Conservation (phyloP, 2,797 vertebrate genomes). For the Oreochromis grahami region DNA sequence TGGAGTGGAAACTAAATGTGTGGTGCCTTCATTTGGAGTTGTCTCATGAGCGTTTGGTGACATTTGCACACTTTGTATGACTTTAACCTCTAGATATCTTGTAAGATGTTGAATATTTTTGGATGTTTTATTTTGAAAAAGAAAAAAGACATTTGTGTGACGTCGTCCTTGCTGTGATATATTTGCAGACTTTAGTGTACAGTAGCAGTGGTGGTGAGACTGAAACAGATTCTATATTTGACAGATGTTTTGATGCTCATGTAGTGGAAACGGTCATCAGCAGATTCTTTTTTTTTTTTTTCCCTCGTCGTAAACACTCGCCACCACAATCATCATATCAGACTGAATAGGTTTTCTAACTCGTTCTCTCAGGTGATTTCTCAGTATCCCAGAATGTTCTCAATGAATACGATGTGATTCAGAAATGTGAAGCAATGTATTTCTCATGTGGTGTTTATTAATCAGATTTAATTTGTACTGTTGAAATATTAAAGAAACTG, state of each 20-base stretch:
- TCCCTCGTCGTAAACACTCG: constrained; percentile 3
- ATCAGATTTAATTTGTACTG: constrained; percentile 73
- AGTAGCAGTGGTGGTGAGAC: constrained; percentile 3
- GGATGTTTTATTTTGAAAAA: constrained; percentile 50
- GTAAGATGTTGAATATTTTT: constrained; percentile 52
- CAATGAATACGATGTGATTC: constrained; percentile 59
- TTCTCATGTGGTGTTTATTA: constrained; percentile 71
- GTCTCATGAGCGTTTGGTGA: constrained; percentile 63
- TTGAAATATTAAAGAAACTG: constrained; percentile 72
- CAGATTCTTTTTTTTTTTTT: neutral
- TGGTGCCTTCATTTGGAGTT: constrained; percentile 67
- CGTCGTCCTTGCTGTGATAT: constrained; percentile 59
- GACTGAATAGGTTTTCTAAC: constrained; percentile 58
- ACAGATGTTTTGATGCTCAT: neutral
- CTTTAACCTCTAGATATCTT: constrained; percentile 39
- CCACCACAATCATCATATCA: constrained; percentile 10
- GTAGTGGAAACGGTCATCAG: neutral
- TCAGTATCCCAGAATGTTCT: constrained; percentile 73
- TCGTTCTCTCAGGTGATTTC: constrained; percentile 78
- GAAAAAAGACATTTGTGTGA: constrained; percentile 41
- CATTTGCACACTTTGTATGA: constrained; percentile 73
- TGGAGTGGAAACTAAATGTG: constrained; percentile 33
- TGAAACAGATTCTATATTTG: neutral
- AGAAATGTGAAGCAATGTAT: constrained; percentile 73
- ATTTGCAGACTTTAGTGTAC: constrained; percentile 50